phyloP scores from a whole-genome alignment of 1,140 invertebrate species.

The Brachionus koreanus region DNA sequence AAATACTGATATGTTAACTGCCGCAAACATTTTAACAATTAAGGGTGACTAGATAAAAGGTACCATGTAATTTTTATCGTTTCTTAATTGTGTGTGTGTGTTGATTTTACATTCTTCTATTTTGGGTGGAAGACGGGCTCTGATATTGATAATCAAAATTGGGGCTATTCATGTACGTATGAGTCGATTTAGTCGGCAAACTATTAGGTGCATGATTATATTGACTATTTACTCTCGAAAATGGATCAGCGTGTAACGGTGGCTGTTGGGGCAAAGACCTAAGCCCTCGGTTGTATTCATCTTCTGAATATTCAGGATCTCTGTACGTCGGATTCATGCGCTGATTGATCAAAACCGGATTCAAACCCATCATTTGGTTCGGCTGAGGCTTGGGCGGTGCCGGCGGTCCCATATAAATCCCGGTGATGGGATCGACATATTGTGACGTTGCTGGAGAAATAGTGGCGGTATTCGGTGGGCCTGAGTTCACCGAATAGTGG shows the following conservation, averaged over 20 bases:
- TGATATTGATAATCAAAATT: constrained; percentile 20
- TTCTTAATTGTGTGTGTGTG: too few relatives aligned
- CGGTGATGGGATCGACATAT: constrained; percentile 33
- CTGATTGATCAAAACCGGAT: neutral
- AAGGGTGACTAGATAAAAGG: neutral
- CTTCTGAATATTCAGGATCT: neutral
- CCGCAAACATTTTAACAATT: neutral
- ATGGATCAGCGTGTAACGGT: neutral
- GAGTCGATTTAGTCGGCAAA: neutral
- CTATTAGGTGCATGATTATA: constrained; percentile 29
- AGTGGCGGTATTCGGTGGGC: constrained; percentile 23
- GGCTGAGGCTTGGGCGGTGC: neutral
- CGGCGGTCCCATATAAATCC: constrained; percentile 33
- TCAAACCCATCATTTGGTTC: neutral
- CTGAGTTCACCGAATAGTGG: constrained; percentile 27
- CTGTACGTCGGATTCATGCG: neutral
- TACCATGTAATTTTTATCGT: neutral
- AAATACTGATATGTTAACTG: neutral
- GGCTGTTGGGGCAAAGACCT: neutral
- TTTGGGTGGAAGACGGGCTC: constrained; percentile 7
- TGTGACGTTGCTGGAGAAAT: constrained; percentile 38
- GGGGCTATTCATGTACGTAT: neutral
- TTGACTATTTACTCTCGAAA: constrained; percentile 24
- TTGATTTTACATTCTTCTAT: constrained; percentile 6
- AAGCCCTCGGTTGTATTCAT: neutral